Percentiles rank a stretch among this genome's conserved stretches.
Conservation (phyloP, 2,797 vertebrate species). For the Meriones psammophilus region DNA sequence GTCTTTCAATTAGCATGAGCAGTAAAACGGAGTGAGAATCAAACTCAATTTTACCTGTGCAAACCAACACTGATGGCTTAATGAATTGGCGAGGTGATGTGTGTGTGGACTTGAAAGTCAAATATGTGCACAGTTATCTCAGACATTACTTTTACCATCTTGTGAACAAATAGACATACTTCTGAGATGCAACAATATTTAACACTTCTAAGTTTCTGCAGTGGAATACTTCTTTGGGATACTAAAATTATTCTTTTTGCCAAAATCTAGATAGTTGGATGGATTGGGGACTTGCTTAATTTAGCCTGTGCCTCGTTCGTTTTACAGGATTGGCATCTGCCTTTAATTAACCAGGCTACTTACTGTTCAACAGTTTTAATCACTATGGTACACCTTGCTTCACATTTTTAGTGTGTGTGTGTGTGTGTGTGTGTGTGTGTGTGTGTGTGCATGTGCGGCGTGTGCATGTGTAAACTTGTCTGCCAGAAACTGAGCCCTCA, state of each 20-base stretch:
- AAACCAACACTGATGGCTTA: conserved; percentile 33
- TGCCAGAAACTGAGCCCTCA: conserved; percentile 6
- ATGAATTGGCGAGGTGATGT: neutral
- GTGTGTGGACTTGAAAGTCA: conserved; percentile 27
- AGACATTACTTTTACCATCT: conserved; percentile 12
- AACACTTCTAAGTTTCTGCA: neutral
- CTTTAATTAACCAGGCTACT: conserved; percentile 11
- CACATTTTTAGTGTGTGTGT: conserved; percentile 19
- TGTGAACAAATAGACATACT: neutral
- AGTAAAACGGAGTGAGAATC: conserved; percentile 45
- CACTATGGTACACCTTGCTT: neutral
- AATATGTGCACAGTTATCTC: neutral
- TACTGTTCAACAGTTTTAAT: conserved; percentile 16
- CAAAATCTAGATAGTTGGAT: neutral
- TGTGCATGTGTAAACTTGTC: neutral
- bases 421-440: neutral
- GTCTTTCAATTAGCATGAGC: conserved; percentile 60
- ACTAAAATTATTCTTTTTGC: conserved; percentile 23
- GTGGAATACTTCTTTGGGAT: neutral
- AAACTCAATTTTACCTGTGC: conserved; percentile 35
- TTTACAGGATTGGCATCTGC: neutral
- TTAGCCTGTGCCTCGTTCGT: neutral
- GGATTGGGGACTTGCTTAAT: neutral
- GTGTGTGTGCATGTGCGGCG: neutral
- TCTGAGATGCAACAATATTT: neutral